Percentiles rank a stretch among this genome's conserved stretches.
Conservation (phyloP, 2,113 vertebrate species). For the Phoxinus phoxinus region DNA sequence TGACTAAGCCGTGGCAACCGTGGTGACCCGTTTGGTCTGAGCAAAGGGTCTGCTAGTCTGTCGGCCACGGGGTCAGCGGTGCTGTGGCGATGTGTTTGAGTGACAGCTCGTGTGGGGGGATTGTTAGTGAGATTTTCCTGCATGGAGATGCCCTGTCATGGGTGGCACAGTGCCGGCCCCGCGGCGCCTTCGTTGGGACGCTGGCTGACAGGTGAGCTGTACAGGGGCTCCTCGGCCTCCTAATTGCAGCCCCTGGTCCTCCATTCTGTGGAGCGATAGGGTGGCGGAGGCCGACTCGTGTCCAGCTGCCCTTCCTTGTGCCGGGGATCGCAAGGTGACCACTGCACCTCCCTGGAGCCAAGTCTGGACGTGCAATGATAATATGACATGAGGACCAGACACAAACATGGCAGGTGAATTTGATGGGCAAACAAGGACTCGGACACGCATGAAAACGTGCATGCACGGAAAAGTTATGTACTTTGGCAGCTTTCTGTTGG, state of each 20-base stretch:
- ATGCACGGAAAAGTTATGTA: slow-evolving; percentile 47
- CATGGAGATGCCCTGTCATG: slow-evolving; percentile 72
- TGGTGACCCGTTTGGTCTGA: slow-evolving; percentile 40
- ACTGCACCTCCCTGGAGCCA: slow-evolving; percentile 63
- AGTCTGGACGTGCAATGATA: slow-evolving; percentile 66
- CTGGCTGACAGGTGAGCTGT: slow-evolving; percentile 77
- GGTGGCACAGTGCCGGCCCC: slow-evolving; percentile 70
- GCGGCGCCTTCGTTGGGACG: slow-evolving; percentile 60
- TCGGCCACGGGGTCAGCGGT: slow-evolving; percentile 72
- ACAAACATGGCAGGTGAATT: slow-evolving; percentile 56
- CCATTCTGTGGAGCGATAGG: slow-evolving; percentile 64
- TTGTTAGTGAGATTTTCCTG: slow-evolving; percentile 81
- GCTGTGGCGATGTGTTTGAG: slow-evolving; percentile 65
- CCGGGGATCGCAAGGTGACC: slow-evolving; percentile 62
- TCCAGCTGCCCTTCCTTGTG: slow-evolving; percentile 60
- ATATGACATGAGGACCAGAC: slow-evolving; percentile 72
- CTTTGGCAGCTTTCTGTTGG: not conserved
- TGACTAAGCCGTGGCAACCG: slow-evolving; percentile 18
- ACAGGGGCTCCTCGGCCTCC: slow-evolving; percentile 68
- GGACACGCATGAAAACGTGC: slow-evolving; percentile 42
- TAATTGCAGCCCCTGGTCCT: slow-evolving; percentile 81
- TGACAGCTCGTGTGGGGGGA: slow-evolving; percentile 73
- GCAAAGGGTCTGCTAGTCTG: slow-evolving; percentile 28
- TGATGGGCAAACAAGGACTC: slow-evolving; percentile 39
- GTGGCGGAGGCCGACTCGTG: slow-evolving; percentile 62